Evolutionary conservation across 1,140 invertebrate genomes (phyloP), one percentile per base, ranked within the genome.

Genomic region (Doryteuthis pealeii): DNA sequence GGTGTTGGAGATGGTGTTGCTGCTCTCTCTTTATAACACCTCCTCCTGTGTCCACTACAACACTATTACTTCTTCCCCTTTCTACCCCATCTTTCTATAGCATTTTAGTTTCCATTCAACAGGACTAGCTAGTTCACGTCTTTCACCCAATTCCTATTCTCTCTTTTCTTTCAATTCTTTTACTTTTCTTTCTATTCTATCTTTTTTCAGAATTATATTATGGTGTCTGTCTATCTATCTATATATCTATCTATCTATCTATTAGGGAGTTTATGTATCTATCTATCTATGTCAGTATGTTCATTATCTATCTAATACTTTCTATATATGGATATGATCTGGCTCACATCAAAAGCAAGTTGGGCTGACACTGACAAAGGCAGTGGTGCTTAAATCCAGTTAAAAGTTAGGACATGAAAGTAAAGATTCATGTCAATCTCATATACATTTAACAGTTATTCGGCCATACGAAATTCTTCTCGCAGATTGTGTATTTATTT

Each of bases 231-330:
- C 66, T 74, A 22, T 74, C 18, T 74, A 15, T 71, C 66, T 71
- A 5, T 71, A 4, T 71, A 22, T 71, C 73, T 71, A 22, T 71
- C 73, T 71, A 22, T 71, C 62, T 31, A 22, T 71, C 73, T 31
- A 22, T 71, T 26, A 6, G 43, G 10, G 66, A 5, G 58, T 71
- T 33, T 71, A 22, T 71, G 68, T 74, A 6, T 74, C 73, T 69
- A 28, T 74, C 73, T 70, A 26, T 70, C 73, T 74, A 30, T 74
- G n/a, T n/a, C n/a, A n/a, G n/a, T n/a, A n/a, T n/a, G n/a, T n/a
- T n/a, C n/a, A n/a, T n/a, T n/a, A n/a, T n/a, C n/a, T n/a, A n/a
- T n/a, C n/a, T n/a, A n/a, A n/a, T n/a, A n/a, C 10, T 40, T 40
- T 40, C 35, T 40, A 40, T 40, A 40, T 40, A 40, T 40, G 10